Percentiles rank a stretch among this genome's conserved stretches.
Evolutionary conservation across 2,888 invertebrate genomes (phyloP).

Genomic region (Ophioninae sp.): DNA sequence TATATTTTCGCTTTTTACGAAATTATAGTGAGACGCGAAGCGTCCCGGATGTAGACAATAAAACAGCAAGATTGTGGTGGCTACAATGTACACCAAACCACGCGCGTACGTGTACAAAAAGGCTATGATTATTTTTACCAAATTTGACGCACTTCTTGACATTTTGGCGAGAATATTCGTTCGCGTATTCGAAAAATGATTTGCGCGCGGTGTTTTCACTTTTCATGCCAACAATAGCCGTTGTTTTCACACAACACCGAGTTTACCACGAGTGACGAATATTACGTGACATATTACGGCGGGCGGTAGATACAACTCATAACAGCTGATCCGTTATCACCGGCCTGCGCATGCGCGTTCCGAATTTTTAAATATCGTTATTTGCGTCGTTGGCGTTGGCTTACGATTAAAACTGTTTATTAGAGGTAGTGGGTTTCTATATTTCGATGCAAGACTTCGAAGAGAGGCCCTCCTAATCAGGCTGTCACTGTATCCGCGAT

Average conservation of each 20-base stretch:
- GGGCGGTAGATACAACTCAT: not conserved
- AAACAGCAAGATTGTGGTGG: slow-evolving; percentile 69
- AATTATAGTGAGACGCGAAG: slow-evolving; percentile 79
- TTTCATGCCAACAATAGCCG: not conserved
- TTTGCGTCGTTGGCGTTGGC: not conserved
- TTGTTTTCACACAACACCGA: not conserved
- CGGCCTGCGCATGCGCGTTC: slow-evolving; percentile 21
- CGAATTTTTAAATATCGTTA: not conserved
- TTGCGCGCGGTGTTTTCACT: not conserved
- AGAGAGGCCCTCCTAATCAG: no score
- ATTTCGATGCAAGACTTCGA: not conserved
- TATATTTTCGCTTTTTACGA: slow-evolving; percentile 76
- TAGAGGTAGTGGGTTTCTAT: not conserved
- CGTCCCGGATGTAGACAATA: slow-evolving; percentile 78
- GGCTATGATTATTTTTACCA: slow-evolving; percentile 65
- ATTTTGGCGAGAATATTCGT: slow-evolving; percentile 23
- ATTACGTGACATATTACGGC: slow-evolving; percentile 2
- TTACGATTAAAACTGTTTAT: not conserved
- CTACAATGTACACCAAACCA: slow-evolving; percentile 69
- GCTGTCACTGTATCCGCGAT: no score
- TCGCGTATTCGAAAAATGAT: not conserved
- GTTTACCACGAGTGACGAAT: not conserved
- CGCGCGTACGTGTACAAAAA: slow-evolving; percentile 73
- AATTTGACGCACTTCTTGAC: slow-evolving; percentile 64
- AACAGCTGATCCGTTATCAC: slow-evolving; percentile 1